Conservation (phyloP, 2,888 invertebrate species). For the Enchytraeus crypticus region DNA sequence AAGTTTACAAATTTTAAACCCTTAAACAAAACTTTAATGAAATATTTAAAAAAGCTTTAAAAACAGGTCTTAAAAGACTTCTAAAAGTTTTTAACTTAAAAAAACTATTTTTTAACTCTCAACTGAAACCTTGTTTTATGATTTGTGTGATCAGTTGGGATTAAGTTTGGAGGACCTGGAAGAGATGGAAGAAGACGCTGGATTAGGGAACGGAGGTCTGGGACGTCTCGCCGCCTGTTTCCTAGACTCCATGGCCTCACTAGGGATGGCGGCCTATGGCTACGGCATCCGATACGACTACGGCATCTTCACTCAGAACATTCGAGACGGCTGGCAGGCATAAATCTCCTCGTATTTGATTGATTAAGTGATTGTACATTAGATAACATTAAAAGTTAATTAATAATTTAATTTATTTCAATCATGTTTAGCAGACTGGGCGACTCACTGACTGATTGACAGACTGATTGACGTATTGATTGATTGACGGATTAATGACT, state of each 20-base stretch:
- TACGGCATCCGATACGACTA: constrained; percentile 98
- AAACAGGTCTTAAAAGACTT: too few species aligned
- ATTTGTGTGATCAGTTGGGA: constrained; percentile 68
- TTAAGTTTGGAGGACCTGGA: constrained; percentile 95
- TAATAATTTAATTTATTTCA: neutral
- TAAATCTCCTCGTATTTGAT: too few species aligned
- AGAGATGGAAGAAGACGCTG: constrained; percentile 95
- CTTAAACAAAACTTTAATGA: too few species aligned
- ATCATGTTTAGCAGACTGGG: neutral
- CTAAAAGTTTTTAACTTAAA: too few species aligned
- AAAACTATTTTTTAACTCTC: too few species aligned
- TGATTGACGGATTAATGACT: too few species aligned
- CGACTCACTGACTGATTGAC: too few species aligned
- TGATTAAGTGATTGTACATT: too few species aligned
- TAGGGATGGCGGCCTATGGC: constrained; percentile 88
- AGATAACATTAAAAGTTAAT: neutral
- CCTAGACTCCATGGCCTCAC: constrained; percentile 94
- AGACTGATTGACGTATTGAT: too few species aligned
- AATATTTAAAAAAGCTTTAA: too few species aligned
- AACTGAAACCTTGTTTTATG: too few species aligned
- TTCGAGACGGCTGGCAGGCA: constrained; percentile 84
- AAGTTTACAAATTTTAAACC: too few species aligned
- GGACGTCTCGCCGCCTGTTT: constrained; percentile 97
- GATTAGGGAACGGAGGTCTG: constrained; percentile 93
- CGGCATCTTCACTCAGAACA: constrained; percentile 95